These are phyloP conservation scores for Heteropelma amictum DNA, from an alignment of 2,888 invertebrate species.

Conservation along the genomic window DNA sequence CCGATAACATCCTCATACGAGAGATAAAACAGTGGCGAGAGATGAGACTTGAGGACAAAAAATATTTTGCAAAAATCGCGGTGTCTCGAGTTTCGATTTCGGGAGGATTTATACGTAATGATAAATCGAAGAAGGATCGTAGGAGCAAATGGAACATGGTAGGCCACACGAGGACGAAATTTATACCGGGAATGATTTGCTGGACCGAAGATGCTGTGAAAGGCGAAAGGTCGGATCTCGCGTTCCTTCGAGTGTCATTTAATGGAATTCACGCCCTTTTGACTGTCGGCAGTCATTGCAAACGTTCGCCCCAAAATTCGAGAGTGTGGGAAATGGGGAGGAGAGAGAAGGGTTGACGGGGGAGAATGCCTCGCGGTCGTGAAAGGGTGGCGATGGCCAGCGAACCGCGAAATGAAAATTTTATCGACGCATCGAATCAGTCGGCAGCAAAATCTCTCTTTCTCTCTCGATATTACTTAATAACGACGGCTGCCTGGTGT, in stretches of 20 bases:
- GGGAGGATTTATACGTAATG: no score
- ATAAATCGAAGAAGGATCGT: neutral
- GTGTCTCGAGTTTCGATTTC: neutral
- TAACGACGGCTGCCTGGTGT: conserved; percentile 60
- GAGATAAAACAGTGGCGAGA: neutral
- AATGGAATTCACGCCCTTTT: neutral
- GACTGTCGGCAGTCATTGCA: neutral
- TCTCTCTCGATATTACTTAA: conserved; percentile 73
- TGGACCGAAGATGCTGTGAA: neutral
- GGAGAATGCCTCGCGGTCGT: conserved; percentile 22
- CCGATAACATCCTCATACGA: neutral
- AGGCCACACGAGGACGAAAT: neutral
- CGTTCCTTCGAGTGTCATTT: neutral
- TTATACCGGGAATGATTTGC: conserved; percentile 11
- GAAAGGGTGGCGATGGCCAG: conserved; percentile 53
- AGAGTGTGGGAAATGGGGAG: neutral
- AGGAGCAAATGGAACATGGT: neutral
- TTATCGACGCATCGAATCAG: conserved; percentile 70
- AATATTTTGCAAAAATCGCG: neutral
- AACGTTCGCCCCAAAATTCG: neutral
- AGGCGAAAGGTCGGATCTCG: neutral
- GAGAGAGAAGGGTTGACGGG: conserved; percentile 17
- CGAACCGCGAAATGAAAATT: conserved; percentile 66
- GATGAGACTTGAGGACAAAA: neutral
- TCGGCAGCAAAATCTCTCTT: conserved; percentile 65